A percentile compares a stretch with the other conserved stretches of the same genome.
phyloP scores from a whole-genome alignment of 2,113 vertebrate species.

The Hirundichthys speculiger region DNA sequence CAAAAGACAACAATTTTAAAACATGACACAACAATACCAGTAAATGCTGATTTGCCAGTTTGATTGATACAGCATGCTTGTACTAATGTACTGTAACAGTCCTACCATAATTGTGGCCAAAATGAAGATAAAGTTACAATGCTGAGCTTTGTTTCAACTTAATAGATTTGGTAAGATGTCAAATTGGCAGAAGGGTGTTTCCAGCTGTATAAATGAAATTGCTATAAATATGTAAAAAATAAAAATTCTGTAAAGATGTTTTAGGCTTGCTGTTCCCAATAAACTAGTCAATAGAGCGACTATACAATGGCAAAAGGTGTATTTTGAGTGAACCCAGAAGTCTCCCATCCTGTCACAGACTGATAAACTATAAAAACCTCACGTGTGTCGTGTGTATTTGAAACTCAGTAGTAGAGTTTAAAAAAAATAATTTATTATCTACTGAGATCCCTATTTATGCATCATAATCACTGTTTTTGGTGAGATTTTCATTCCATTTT shows the following conservation, averaged over 20 bases:
- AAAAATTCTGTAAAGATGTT: not conserved
- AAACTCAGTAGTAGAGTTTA: conserved; percentile 59
- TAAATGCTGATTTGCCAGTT: too few relatives aligned
- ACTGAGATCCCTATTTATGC: conserved; percentile 64
- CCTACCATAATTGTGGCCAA: too few relatives aligned
- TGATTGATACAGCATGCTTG: too few relatives aligned
- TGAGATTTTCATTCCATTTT: conserved; percentile 62
- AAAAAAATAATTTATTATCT: conserved; percentile 51
- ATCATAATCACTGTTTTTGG: conserved; percentile 47
- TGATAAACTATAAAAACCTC: conserved; percentile 62
- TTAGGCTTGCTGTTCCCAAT: not conserved
- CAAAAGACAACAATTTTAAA: too few relatives aligned
- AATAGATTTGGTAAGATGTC: too few relatives aligned
- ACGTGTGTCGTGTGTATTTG: conserved; percentile 33
- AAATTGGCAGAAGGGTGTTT: not conserved
- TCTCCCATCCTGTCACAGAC: conserved; percentile 21
- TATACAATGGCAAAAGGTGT: conserved; percentile 23
- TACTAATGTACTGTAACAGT: too few relatives aligned
- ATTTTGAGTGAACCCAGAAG: conserved; percentile 43
- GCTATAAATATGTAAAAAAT: not conserved
- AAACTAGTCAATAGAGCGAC: conserved; percentile 10
- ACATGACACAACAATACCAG: too few relatives aligned
- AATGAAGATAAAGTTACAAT: too few relatives aligned
- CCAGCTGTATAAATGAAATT: not conserved
- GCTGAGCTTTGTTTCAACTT: too few relatives aligned